Evolutionary conservation across 30 jellyfish, hydroid and myxozoan genomes (phyloP), one percentile per base, ranked within the genome.

Genomic region (Aurelia sp.): DNA sequence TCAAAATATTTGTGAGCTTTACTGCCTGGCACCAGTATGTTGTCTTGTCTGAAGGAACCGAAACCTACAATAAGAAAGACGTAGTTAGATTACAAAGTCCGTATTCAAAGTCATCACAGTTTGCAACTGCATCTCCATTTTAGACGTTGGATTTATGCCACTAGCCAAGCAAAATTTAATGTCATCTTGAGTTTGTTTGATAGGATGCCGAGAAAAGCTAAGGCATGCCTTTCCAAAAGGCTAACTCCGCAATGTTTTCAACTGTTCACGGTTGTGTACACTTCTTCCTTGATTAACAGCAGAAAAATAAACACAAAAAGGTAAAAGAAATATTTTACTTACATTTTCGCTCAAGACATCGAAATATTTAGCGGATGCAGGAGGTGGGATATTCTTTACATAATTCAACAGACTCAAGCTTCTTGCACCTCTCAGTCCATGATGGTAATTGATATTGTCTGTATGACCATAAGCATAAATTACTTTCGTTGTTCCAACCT

Each of bases 21-120:
- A 33, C 2, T 31, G 91, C 91, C 18, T 60, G 50, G 51, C 91
- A 82, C 91, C 91, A 82, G 58, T 82, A 82, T 63, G 91, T 82
- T n/a, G 92, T 84, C 63, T 63, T 58, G n/a, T 11, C 63, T 18
- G 76, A 35, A 16, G 92, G 92, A 33, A 84, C 87, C 8, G 67
- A 71, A 2, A 84, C 92, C 84, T 82, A 31, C 8, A 76, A 60
- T 6, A 44, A 8, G 9, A 44, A 44, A 9, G 55, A 9, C 2
- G 55, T 8, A 44, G 1, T 44, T 13, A 44, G 1, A 44, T 44
- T 44, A 44, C 3, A 8, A 44, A 44, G 9, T 44, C 55, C 2
- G 13, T 44, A 9, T 44, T 44, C 1, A 7, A 44, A 13, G 9
- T 38, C 2, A 5, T 44, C 55, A 44, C 0, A 44, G 55, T 40